These are phyloP conservation scores for Hyposoter didymator DNA, from an alignment of 2,888 invertebrate genomes.

Conservation along the genomic window DNA sequence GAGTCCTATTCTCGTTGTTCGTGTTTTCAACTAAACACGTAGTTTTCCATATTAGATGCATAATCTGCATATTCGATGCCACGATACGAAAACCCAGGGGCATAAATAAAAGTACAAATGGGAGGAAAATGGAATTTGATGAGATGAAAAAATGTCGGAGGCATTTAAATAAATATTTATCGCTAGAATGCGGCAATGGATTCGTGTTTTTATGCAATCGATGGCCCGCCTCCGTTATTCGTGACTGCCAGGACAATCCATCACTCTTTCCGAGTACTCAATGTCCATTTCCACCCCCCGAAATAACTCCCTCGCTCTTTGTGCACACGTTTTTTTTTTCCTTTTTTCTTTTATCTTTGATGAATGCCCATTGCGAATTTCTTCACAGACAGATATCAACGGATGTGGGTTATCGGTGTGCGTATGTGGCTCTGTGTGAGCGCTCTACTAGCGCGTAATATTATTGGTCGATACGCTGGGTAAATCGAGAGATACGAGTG, in stretches of 20 bases:
- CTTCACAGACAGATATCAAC: background rate
- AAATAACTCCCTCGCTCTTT: constrained; percentile 21
- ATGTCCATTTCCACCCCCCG: constrained; percentile 50
- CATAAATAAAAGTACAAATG: background rate
- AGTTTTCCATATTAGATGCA: background rate
- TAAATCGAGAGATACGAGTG: constrained; percentile 26
- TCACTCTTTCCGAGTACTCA: constrained; percentile 52
- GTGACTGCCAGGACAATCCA: constrained; percentile 46
- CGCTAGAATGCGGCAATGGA: background rate
- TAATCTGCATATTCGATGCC: background rate
- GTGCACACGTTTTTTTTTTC: constrained; percentile 21
- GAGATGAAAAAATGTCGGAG: background rate
- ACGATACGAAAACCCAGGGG: background rate
- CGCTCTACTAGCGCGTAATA: constrained; percentile 29
- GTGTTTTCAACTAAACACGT: background rate
- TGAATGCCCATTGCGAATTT: constrained; percentile 36
- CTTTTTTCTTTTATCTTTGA: constrained; percentile 31
- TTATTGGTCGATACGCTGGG: constrained; percentile 27
- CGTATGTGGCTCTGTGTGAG: background rate
- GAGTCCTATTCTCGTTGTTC: background rate
- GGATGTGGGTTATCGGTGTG: background rate
- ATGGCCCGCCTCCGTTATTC: constrained; percentile 23
- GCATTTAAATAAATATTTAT: constrained; percentile 7
- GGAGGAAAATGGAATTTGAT: background rate
- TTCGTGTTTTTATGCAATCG: constrained; percentile 28